Percentiles rank a stretch among this genome's conserved stretches.
These are phyloP conservation scores for Spinibarbus caldwelli DNA, from an alignment of 2,797 vertebrate species.

Conservation along the genomic window DNA sequence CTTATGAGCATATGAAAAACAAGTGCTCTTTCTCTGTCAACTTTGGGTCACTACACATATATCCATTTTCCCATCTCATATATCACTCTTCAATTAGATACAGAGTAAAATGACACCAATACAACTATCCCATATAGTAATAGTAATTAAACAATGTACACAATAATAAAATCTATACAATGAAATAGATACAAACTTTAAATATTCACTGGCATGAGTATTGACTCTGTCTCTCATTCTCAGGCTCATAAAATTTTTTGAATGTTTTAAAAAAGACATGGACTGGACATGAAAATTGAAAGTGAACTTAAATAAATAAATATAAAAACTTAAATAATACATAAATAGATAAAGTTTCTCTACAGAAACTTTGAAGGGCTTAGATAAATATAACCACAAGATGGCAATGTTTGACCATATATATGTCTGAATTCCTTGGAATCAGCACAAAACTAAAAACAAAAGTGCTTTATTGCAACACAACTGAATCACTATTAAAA, in stretches of 20 bases:
- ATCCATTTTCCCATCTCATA: slow-evolving; percentile 72
- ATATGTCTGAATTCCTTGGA: slow-evolving; percentile 48
- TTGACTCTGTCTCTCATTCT: slow-evolving; percentile 58
- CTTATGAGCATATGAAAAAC: slow-evolving; percentile 74
- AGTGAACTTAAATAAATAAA: slow-evolving; percentile 45
- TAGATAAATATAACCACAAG: slow-evolving; percentile 69
- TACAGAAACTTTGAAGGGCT: slow-evolving; percentile 16
- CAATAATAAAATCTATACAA: slow-evolving; percentile 86
- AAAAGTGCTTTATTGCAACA: slow-evolving; percentile 55
- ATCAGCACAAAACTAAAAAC: slow-evolving; percentile 13
- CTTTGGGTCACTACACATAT: slow-evolving; percentile 76
- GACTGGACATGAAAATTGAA: slow-evolving; percentile 61
- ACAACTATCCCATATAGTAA: slow-evolving; percentile 81
- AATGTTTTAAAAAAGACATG: slow-evolving; percentile 70
- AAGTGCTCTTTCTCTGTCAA: slow-evolving; percentile 72
- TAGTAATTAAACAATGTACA: slow-evolving; percentile 85
- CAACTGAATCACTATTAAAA: slow-evolving; percentile 57
- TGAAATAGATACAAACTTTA: slow-evolving; percentile 79
- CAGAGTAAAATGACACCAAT: slow-evolving; percentile 83
- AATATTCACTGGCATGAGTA: slow-evolving; percentile 62
- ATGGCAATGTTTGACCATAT: slow-evolving; percentile 75
- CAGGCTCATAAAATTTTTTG: slow-evolving; percentile 66
- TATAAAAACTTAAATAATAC: not conserved
- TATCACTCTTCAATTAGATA: slow-evolving; percentile 77
- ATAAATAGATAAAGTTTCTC: slow-evolving; percentile 26